Conservation (phyloP, 92 coral and sea anemone species). For the Epizoanthus fatuus region DNA sequence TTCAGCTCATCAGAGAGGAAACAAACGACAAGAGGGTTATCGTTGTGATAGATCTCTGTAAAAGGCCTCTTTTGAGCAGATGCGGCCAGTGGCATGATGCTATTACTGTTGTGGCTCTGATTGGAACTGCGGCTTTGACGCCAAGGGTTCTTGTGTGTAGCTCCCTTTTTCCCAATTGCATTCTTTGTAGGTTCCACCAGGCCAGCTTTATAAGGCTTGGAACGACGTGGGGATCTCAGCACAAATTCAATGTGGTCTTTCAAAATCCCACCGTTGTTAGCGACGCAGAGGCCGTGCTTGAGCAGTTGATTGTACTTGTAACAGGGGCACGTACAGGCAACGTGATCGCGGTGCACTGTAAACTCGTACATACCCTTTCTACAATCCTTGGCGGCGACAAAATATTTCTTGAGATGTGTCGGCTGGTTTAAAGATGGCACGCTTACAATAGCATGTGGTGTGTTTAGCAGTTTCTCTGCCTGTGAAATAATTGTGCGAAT, state of each 20-base stretch:
- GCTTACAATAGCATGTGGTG: conserved; percentile 29
- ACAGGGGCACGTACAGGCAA: conserved; percentile 57
- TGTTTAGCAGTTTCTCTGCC: conserved; percentile 59
- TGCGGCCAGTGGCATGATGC: too few relatives aligned
- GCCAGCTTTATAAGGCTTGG: background rate
- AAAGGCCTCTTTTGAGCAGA: conserved; percentile 4
- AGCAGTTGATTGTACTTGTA: conserved; percentile 52
- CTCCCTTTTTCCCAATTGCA: conserved; percentile 62
- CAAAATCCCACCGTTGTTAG: conserved; percentile 30
- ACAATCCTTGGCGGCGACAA: conserved; percentile 62
- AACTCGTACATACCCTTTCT: conserved; percentile 55
- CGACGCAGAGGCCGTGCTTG: conserved; percentile 69
- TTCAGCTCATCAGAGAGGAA: conserved; percentile 47
- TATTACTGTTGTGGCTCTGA: too few relatives aligned
- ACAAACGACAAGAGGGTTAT: conserved; percentile 53
- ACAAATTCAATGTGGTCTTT: conserved; percentile 41
- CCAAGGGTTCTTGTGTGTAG: conserved; percentile 54
- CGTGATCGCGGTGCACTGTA: conserved; percentile 51
- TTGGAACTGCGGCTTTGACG: background rate
- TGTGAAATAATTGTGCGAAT: conserved; percentile 14
- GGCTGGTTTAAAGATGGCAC: conserved; percentile 38
- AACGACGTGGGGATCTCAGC: conserved; percentile 29
- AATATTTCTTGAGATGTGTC: conserved; percentile 14
- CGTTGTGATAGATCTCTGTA: conserved; percentile 59
- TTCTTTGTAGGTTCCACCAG: conserved; percentile 13